phyloP scores from a whole-genome alignment of 2,113 vertebrate species.

The Oplegnathus fasciatus region DNA sequence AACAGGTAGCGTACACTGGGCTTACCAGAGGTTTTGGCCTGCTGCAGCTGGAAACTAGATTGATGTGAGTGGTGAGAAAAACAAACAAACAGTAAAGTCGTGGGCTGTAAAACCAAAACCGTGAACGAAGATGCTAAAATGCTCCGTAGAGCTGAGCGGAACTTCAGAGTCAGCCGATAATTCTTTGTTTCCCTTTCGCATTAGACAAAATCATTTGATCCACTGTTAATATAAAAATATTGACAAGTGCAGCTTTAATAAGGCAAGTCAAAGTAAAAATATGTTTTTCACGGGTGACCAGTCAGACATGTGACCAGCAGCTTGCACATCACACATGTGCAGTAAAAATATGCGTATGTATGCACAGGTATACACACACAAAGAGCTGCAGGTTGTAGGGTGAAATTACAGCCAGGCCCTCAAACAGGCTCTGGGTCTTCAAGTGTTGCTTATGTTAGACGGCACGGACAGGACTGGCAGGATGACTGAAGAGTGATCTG shows the following conservation, averaged over 20 bases:
- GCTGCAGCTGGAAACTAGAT: no score
- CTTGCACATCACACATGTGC: background rate
- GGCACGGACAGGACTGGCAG: constrained; percentile 12
- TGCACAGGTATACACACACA: constrained; percentile 2
- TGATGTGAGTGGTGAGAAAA: no score
- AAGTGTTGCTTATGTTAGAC: constrained; percentile 56
- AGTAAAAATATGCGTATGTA: background rate
- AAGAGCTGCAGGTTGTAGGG: background rate
- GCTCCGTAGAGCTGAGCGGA: background rate
- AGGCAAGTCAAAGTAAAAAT: background rate
- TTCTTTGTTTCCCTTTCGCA: background rate
- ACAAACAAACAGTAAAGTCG: no score
- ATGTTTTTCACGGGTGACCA: background rate
- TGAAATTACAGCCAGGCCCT: constrained; percentile 40
- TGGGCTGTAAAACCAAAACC: no score
- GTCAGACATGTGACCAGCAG: background rate
- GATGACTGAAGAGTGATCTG: constrained; percentile 39
- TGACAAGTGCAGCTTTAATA: background rate
- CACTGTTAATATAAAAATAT: background rate
- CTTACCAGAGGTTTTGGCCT: no score
- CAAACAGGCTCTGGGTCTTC: constrained; percentile 13
- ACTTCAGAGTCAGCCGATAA: background rate
- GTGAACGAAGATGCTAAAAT: no score
- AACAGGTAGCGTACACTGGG: no score
- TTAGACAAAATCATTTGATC: background rate